Conservation (phyloP, 2,888 invertebrate genomes). For the Plebejus argus region DNA sequence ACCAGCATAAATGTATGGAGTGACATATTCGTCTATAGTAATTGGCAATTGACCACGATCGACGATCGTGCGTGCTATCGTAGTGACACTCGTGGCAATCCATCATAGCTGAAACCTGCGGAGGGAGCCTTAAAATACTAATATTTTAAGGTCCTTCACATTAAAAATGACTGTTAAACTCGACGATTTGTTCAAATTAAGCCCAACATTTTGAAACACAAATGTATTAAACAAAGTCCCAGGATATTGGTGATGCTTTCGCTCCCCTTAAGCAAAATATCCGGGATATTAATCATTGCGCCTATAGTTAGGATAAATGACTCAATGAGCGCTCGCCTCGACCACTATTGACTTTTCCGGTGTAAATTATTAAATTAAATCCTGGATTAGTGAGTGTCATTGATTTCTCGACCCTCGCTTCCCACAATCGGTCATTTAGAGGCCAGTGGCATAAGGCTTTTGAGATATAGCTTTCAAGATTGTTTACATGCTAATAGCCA, state of each 20-base stretch:
- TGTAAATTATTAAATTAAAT: conserved; percentile 62
- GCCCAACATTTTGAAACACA: not conserved
- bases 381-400: conserved; percentile 39
- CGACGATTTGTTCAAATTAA: conserved; percentile 9
- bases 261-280: conserved; percentile 64
- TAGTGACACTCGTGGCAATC: not conserved
- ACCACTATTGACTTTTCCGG: conserved; percentile 68
- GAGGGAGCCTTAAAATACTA: not conserved
- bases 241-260: conserved; percentile 48
- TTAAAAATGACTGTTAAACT: not conserved
- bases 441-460: not conserved
- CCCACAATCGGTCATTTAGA: conserved; percentile 3
- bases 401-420: conserved; percentile 16
- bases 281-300: conserved; percentile 75
- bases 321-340: conserved; percentile 65
- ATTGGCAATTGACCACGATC: no score
- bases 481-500: no score
- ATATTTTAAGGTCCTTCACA: not conserved
- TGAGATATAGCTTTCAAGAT: no score
- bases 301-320: conserved; percentile 69
- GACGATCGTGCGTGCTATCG: no score
- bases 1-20: no score
- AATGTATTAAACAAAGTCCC: conserved; percentile 32
- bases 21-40: no score
- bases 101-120: not conserved